Evolutionary conservation across 53 echinoderm and acorn worm genomes (phyloP), one percentile per base, ranked within the genome.

Genomic region (Zoroaster sp.): DNA sequence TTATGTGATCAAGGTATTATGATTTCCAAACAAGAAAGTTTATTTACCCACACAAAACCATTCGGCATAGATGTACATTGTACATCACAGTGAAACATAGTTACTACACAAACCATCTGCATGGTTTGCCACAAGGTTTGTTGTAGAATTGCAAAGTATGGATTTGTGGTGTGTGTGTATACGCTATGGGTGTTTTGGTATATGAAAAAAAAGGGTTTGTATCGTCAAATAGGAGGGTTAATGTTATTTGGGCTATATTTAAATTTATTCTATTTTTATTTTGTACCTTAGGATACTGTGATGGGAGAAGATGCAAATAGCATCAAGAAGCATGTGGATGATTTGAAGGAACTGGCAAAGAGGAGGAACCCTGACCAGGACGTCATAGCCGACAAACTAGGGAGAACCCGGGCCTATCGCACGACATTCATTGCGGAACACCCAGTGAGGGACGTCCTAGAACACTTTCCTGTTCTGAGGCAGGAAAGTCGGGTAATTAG

Each of bases 281-380:
- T 20, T 20, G n/a, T n/a, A n/a, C 23, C 66, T 43, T 12, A 76
- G 77, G 43, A 40, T 44, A 37, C 28, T 76, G 21, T 46, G 43
- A 44, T 18, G 30, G 77, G 77, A 43, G 77, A 76, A 76, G 77
- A 76, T 40, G 44, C 21, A 40, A 46, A 25, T 32, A 76, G 77
- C 77, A 76, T 76, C 40, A 37, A 40, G 28, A 76, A 43, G 43
- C 77, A 76, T 43, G 77, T 76, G 30, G n/a, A 20, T 3, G 77
- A 76, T 10, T 76, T 76, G 20, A 37, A 44, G 45, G 77, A 76
- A 5, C 45, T 76, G 18, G 43, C 77, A 43, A 76, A 76, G 17
- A 76, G 41, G 20, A 37, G 77, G 47, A 76, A 76, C 43, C 77
- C 77, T 18, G 77, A 76, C 77, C 40, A 76, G n/a, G 32, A 76